Conservation (phyloP, 2,797 vertebrate species). For the Epinephelus malabaricus region DNA sequence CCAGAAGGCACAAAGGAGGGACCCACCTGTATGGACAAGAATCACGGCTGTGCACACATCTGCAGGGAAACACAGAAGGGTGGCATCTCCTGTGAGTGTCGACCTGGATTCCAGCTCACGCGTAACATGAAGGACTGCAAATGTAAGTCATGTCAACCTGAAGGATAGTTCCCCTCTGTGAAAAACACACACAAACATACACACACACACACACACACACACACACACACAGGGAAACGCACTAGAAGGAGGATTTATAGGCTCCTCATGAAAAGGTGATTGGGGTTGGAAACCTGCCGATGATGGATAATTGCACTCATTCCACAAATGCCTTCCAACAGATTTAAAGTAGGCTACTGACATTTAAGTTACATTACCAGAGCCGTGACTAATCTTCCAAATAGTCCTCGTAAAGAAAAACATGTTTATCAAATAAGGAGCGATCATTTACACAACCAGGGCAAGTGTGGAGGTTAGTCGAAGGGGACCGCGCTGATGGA, state of each 20-base stretch:
- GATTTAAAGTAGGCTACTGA: constrained; percentile 60
- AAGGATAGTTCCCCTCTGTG: constrained; percentile 15
- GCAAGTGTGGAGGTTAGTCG: constrained; percentile 73
- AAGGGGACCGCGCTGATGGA: constrained; percentile 78
- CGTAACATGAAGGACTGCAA: constrained; percentile 98
- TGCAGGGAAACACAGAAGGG: constrained; percentile 97
- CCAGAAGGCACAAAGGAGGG: constrained; percentile 87
- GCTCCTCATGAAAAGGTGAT: constrained; percentile 70
- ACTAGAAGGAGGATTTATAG: constrained; percentile 61
- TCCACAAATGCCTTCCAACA: constrained; percentile 68
- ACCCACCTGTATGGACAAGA: constrained; percentile 99
- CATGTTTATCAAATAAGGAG: constrained; percentile 74
- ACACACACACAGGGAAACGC: constrained; percentile 7
- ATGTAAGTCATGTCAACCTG: constrained; percentile 85
- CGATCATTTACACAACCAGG: constrained; percentile 77
- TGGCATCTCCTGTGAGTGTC: constrained; percentile 96
- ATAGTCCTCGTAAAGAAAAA: constrained; percentile 62
- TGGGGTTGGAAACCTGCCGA: constrained; percentile 63
- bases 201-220: constrained; percentile 28
- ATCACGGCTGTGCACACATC: constrained; percentile 98
- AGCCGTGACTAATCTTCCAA: constrained; percentile 60
- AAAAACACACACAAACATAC: constrained; percentile 17
- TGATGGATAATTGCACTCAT: constrained; percentile 72
- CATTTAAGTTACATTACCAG: constrained; percentile 63
- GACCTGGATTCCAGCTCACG: constrained; percentile 98